phyloP scores from a whole-genome alignment of 2,888 invertebrate genomes.

The Danaus chrysippus region DNA sequence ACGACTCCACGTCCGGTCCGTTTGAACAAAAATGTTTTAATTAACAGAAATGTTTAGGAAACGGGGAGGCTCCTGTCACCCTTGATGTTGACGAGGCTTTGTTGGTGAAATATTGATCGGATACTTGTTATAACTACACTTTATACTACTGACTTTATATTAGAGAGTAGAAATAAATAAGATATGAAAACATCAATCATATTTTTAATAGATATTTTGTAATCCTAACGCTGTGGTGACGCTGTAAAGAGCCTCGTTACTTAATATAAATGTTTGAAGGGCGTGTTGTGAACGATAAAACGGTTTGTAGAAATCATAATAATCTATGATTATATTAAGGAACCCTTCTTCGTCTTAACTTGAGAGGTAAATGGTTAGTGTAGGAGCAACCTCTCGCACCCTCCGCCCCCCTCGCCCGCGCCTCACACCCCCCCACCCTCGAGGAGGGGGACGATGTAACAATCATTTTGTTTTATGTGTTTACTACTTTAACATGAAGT shows the following conservation, averaged over 20 bases:
- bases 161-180: no score
- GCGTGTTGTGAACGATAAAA: background rate
- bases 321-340: conserved; percentile 11
- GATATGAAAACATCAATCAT: no score
- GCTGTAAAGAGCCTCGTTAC: background rate
- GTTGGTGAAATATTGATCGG: no score
- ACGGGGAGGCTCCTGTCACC: conserved; percentile 19
- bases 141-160: no score
- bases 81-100: background rate
- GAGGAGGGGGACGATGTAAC: conserved; percentile 16
- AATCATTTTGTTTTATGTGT: background rate
- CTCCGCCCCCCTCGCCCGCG: conserved; percentile 11
- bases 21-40: conserved; percentile 24
- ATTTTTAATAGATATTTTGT: no score
- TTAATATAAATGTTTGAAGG: background rate
- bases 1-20: conserved; percentile 6
- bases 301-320: background rate
- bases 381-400: conserved; percentile 20
- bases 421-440: conserved; percentile 15
- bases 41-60: conserved; percentile 25
- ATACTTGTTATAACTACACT: no score
- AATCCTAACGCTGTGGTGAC: background rate
- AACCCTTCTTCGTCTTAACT: conserved; percentile 16
- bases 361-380: conserved; percentile 19
- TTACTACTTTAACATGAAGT: background rate